Evolutionary conservation across 2,888 invertebrate species (phyloP), one percentile per base, ranked within the genome.

Genomic region (Embidobia sp.): DNA sequence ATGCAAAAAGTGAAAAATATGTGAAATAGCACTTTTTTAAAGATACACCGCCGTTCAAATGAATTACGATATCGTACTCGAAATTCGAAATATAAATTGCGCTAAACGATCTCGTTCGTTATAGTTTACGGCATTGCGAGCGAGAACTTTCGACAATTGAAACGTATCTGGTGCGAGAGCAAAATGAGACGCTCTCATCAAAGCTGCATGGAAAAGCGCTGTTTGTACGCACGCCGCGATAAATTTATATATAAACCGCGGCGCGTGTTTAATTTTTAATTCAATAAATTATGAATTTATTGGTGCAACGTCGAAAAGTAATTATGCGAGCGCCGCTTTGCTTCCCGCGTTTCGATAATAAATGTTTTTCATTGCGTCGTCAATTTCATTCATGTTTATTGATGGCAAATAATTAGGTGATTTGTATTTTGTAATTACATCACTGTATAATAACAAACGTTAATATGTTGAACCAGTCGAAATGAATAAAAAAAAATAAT

Each of bases 261-360:
- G 16, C 10, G 37, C 8, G 33, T 26, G 44, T 64, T 51, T 51
- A 51, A 64, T 51, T 42, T 64, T 64, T 51, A 51, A 42, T 51
- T 42, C 31, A 11, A 66, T 66, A 35, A 66, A 66, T 53, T 66
- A 66, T 66, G 35, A 53, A 53, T 66, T 66, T 66, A 66, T 66
- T 13, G 42, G 31, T 10, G 11, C 3, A 33, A 35, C 16, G 35
- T 6, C 19, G 66, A 26, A 44, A 46, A 35, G 66, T 55, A 66
- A 66, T 53, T 66, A 66, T 27, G 53, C 46, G 27, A 11, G 33
- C 7, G 18, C 19, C 33, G 19, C 44, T 64, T 53, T 64, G 51
- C 51, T 51, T 48, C 11, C 15, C 44, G 40, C n/a, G 8, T 8
- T 13, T 22, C 22, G 44, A 33, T 55, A 46, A 66, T 55, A 40